Evolutionary conservation across 2,113 vertebrate genomes (phyloP).

Genomic region (Elephantulus edwardii): DNA sequence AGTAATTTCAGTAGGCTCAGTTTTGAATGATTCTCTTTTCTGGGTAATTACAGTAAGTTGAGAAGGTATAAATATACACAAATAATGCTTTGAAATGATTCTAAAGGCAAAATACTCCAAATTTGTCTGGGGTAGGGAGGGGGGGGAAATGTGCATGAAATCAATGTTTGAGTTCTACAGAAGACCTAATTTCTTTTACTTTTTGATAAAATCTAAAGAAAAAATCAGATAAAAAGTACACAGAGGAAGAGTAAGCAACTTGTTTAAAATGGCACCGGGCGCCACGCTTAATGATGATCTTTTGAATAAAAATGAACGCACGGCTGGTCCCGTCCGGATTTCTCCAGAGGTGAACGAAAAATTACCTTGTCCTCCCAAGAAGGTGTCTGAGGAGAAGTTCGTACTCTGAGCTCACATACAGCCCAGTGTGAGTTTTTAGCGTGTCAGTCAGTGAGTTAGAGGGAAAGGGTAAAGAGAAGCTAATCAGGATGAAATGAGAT

Average conservation of each 20-base stretch:
- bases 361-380: slow-evolving; percentile 69
- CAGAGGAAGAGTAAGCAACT: slow-evolving; percentile 11
- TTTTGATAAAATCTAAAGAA: slow-evolving; percentile 38
- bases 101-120: slow-evolving; percentile 25
- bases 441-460: slow-evolving; percentile 96
- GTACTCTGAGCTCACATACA: slow-evolving; percentile 82
- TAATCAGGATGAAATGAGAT: slow-evolving; percentile 99
- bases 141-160: slow-evolving; percentile 17
- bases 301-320: slow-evolving; percentile 55
- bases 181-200: slow-evolving; percentile 54
- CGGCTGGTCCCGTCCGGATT: slow-evolving; percentile 54
- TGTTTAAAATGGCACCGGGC: slow-evolving; percentile 32
- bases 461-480: slow-evolving; percentile 95
- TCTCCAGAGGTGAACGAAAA: slow-evolving; percentile 70
- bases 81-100: slow-evolving; percentile 26
- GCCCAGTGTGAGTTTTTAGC: slow-evolving; percentile 89
- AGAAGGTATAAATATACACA: slow-evolving; percentile 43
- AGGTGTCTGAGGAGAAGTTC: slow-evolving; percentile 88
- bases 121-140: no score
- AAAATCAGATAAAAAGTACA: slow-evolving; percentile 12
- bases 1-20: slow-evolving; percentile 11
- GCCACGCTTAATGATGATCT: slow-evolving; percentile 59
- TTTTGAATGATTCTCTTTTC: slow-evolving; percentile 7
- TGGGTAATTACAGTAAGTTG: not conserved
- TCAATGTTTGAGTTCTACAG: not conserved